Evolutionary conservation across 92 coral and sea anemone genomes (phyloP).

Genomic region (Scolanthus callimorphus): DNA sequence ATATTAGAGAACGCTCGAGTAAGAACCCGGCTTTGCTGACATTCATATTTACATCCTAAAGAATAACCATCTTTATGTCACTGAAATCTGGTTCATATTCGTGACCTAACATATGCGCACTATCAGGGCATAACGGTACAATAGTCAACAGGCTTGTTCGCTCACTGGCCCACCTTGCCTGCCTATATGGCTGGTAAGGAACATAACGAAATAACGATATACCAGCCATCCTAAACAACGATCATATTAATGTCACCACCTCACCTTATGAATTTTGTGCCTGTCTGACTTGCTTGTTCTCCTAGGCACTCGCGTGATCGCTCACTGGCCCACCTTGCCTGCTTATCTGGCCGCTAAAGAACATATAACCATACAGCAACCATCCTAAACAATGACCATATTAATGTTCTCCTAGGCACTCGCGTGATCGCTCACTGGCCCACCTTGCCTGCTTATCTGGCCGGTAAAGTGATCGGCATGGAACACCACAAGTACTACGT

Average conservation of each 20-base stretch:
- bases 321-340: constrained; percentile 94
- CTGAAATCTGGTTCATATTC: too few species aligned
- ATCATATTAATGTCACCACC: background rate
- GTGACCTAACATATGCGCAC: too few species aligned
- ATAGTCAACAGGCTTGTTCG: constrained; percentile 92
- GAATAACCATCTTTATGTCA: background rate
- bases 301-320: constrained; percentile 84
- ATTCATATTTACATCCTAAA: too few species aligned
- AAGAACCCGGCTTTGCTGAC: too few species aligned
- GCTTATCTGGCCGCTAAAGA: constrained; percentile 91
- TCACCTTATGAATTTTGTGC: too few species aligned
- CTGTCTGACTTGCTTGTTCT: too few species aligned
- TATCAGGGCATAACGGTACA: too few species aligned
- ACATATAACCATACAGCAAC: too few species aligned
- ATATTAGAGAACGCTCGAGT: too few species aligned
- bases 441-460: constrained; percentile 81
- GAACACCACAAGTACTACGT: constrained; percentile 88
- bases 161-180: constrained; percentile 94
- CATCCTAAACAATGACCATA: too few species aligned
- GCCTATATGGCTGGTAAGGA: constrained; percentile 92
- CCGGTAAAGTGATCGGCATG: constrained; percentile 91
- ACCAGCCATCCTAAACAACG: background rate
- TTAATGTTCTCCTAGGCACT: constrained; percentile 31
- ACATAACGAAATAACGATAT: too few species aligned
- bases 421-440: constrained; percentile 99